Evolutionary conservation across 1,140 invertebrate genomes (phyloP), one percentile per base, ranked within the genome.

Genomic region (Pantala flavescens): DNA sequence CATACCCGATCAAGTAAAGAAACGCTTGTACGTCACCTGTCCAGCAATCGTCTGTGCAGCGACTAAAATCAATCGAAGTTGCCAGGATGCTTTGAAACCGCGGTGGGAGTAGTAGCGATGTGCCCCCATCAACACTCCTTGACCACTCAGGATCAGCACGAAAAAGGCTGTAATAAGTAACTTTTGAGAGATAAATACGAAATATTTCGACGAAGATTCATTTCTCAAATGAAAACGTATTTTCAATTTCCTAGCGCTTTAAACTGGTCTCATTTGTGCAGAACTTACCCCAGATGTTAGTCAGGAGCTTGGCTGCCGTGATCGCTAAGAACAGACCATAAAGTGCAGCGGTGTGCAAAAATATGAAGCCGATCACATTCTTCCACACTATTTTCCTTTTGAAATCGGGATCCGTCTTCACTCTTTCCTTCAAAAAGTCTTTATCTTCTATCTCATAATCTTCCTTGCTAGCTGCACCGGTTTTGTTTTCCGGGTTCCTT

Each of bases 321-420:
- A 88, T 81, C 16, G 85, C 80, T 36, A 90, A 80, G 77, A 90
- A 90, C 0, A 89, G 74, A 21, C 86, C 89, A 77, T 91, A 91
- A 5, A 89, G 7, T 19, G 85, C 82, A 7, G 84, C 85, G 7
- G 82, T 75, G 79, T 91, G 90, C 49, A 91, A 81, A 76, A 89
- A 90, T 0, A 87, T 70, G 74, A 91, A 91, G 12, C 87, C 88
- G 19, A 90, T 81, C 2, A 90, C 88, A 78, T 91, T 91, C 80
- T 88, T 85, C 89, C 90, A 91, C 0, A 90, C 89, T 77, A 93
- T 88, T 75, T 86, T 82, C 88, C 87, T 89, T 80, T 80, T 76
- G 49, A 63, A 63, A 21, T 63, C 12, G 12, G 49, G 49, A 63
- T 63, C 49, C 12, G 49, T 63, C 16, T 16, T 63, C 16, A 63